Conservation (phyloP, 2,797 vertebrate genomes). For the Aeoliscus strigatus region DNA sequence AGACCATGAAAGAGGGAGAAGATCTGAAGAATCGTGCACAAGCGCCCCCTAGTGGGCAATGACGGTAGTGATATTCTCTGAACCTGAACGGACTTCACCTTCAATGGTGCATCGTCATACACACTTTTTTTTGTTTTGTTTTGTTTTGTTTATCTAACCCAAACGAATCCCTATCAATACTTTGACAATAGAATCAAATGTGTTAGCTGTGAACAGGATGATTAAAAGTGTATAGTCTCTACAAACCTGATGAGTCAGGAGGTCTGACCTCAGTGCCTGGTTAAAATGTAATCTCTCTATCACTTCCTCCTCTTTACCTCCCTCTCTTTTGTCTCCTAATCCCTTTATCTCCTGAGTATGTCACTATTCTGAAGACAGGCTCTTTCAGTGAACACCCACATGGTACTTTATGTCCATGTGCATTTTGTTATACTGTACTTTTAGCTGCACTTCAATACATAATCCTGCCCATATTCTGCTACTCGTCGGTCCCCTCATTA, state of each 20-base stretch:
- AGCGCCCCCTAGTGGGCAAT: no score
- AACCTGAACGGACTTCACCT: no score
- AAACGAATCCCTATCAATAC: no score
- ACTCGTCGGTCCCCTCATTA: constrained; percentile 15
- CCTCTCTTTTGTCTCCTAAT: not conserved
- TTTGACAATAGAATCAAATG: no score
- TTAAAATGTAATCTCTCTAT: constrained; percentile 67
- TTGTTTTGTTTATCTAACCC: no score
- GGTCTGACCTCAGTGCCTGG: constrained; percentile 31
- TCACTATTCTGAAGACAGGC: not conserved
- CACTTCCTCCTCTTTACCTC: constrained; percentile 8
- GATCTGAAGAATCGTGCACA: no score
- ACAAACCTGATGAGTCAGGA: constrained; percentile 54
- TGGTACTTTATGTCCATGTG: constrained; percentile 17
- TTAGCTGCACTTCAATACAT: no score
- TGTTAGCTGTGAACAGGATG: constrained; percentile 6
- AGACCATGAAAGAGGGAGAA: no score
- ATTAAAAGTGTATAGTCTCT: constrained; percentile 15
- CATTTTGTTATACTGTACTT: constrained; percentile 11
- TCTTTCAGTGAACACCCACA: no score
- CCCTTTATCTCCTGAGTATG: constrained; percentile 1
- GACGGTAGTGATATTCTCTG: no score
- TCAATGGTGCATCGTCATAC: no score
- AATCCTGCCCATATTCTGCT: constrained; percentile 8
- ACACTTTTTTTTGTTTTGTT: no score